Evolutionary conservation across 2,797 vertebrate genomes (phyloP).

Genomic region (Muscicapa comitata): DNA sequence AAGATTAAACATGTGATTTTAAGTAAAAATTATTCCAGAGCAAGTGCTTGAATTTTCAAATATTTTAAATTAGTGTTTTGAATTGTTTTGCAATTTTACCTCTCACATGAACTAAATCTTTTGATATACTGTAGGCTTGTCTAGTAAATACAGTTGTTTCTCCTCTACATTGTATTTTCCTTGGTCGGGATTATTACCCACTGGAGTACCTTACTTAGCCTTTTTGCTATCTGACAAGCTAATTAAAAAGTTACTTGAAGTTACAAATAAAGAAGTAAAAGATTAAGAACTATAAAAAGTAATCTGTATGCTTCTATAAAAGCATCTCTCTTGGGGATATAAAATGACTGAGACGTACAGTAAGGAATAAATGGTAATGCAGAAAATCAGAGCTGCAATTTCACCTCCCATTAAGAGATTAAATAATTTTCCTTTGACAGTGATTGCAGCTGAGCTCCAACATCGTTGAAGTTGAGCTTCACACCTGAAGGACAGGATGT

Average conservation of each 20-base stretch:
- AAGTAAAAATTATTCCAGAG: not conserved
- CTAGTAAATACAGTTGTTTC: not conserved
- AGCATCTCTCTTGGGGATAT: not conserved
- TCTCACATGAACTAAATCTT: not conserved
- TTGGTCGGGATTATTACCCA: not conserved
- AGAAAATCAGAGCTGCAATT: constrained; percentile 17
- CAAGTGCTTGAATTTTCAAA: not conserved
- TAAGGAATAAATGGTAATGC: constrained; percentile 17
- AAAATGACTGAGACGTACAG: not conserved
- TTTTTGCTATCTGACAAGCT: not conserved
- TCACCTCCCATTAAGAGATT: not conserved
- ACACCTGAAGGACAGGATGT: not conserved
- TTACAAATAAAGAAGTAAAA: not conserved
- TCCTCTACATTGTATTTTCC: not conserved
- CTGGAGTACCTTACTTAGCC: not conserved
- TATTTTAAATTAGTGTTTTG: not conserved
- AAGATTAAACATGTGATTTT: not conserved
- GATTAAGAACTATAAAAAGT: not conserved
- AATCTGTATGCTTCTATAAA: not conserved
- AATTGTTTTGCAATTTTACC: not conserved
- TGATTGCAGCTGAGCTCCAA: not conserved
- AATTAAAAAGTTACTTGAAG: not conserved
- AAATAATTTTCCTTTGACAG: constrained; percentile 28
- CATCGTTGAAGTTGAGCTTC: not conserved
- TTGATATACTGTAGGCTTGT: not conserved